Base-by-base conservation (phyloP, 2,113 vertebrate genomes). In the Anguilla rostrata region DNA sequence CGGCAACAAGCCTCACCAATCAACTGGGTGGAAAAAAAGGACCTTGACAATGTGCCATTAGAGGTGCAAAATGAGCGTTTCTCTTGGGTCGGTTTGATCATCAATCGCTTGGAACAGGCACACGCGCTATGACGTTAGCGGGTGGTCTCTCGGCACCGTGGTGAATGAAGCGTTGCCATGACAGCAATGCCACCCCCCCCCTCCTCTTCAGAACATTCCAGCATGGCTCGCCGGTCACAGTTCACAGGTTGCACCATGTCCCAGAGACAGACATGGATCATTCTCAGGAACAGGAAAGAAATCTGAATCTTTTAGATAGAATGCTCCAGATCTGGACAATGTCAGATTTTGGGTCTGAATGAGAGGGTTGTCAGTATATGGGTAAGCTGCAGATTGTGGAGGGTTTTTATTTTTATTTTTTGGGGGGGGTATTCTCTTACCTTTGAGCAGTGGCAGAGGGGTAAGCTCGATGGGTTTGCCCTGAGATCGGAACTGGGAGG, bases 381-480 rank as follows among this genome's bases (percentile, higher is more conserved):
- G 34, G 34, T 34, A 34, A 34, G 34, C 34, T 34, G 34, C 53
- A 56, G 53, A 56, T 15, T 11, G 53, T 11, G 49, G 34, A 34
- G 14, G 53, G 15, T 15, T 56, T 56, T 60, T n/a, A n/a, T n/a
- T 15, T 15, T 15, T 4, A 2, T 20, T 60, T 15, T 18, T 15
- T 60, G 57, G 15, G 15, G 11, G 60, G 18, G 60, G n/a, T n/a
- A 20, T 26, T 0, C 16, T 29, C 39, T 97, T 97, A 99, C 98
- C 98, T 97, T 99, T 99, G 88, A 99, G 97, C 95, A 99, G 97
- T 39, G 98, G 98, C 95, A 99, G 95, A 87, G 98, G 98, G 88
- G 97, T 99, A 96, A 99, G 96, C 96, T 99, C 98, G 41, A 99
- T 98, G 91, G 98, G 97, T 97, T 99, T 99, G 95, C 98, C 98